Percentiles rank a stretch among this genome's conserved stretches.
Conservation (phyloP, 1,140 invertebrate genomes). For the Saxidomus purpurata region DNA sequence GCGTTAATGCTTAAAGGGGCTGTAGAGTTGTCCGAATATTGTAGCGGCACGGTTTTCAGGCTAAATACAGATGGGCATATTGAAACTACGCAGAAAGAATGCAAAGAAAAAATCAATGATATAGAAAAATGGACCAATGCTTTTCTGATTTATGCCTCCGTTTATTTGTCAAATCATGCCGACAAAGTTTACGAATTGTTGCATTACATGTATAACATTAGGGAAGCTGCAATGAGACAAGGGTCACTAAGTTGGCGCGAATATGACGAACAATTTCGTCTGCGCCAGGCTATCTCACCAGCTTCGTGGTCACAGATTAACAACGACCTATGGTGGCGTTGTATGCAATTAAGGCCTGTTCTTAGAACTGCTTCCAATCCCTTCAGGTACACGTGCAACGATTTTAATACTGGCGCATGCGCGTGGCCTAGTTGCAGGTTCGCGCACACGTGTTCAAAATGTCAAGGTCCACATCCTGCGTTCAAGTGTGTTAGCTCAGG, state of each 20-base stretch:
- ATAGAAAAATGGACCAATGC: not conserved
- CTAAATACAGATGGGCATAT: not conserved
- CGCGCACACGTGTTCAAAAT: conserved; percentile 9
- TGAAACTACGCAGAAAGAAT: too few relatives aligned
- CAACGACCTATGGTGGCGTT: conserved; percentile 51
- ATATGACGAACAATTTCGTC: conserved; percentile 64
- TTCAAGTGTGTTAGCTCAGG: not conserved
- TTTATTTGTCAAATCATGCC: not conserved
- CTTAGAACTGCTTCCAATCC: not conserved
- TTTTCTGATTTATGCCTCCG: not conserved
- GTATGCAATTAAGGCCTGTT: conserved; percentile 9
- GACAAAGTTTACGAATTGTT: not conserved
- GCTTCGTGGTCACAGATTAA: conserved; percentile 40
- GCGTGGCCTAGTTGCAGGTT: not conserved
- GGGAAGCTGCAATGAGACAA: not conserved
- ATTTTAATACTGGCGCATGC: not conserved
- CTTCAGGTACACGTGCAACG: not conserved
- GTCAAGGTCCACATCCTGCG: conserved; percentile 7
- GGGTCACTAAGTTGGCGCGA: conserved; percentile 30
- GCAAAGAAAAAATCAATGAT: too few relatives aligned
- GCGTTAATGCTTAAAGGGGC: not conserved
- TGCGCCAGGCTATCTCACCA: conserved; percentile 34
- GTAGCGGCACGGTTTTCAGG: not conserved
- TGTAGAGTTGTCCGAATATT: not conserved
- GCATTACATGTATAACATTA: not conserved